Evolutionary conservation across 2,888 invertebrate genomes (phyloP).

Genomic region (Encarsia formosa): DNA sequence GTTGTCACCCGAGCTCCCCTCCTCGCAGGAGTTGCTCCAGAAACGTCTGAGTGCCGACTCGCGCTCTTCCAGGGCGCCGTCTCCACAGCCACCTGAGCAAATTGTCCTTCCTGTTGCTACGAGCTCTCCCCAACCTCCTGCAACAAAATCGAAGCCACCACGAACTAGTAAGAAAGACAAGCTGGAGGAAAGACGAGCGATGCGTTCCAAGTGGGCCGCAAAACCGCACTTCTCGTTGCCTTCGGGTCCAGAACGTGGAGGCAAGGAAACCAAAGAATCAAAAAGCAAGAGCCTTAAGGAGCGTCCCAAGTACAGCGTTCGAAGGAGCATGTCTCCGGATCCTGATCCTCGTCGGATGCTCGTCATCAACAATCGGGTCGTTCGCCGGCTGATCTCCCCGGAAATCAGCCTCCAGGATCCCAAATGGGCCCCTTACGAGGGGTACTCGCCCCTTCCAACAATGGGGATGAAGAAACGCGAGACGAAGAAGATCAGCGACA

Average conservation of each 20-base stretch:
- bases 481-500: constrained; percentile 43
- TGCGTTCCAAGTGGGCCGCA: constrained; percentile 44
- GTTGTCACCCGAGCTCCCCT: constrained; percentile 41
- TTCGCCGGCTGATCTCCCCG: constrained; percentile 45
- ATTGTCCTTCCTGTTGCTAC: background rate
- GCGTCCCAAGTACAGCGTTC: constrained; percentile 45
- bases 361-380: constrained; percentile 40
- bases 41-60: constrained; percentile 32
- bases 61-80: background rate
- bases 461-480: constrained; percentile 45
- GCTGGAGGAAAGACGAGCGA: constrained; percentile 29
- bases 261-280: constrained; percentile 39
- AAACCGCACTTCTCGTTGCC: constrained; percentile 47
- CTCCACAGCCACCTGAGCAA: background rate
- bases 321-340: constrained; percentile 47
- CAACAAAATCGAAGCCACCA: background rate
- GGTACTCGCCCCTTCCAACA: constrained; percentile 44
- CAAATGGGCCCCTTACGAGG: constrained; percentile 48
- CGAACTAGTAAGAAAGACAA: constrained; percentile 33
- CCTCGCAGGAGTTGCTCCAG: constrained; percentile 39
- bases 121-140: background rate
- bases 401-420: constrained; percentile 41
- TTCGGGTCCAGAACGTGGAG: constrained; percentile 29
- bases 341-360: constrained; percentile 42
- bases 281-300: constrained; percentile 47